Evolutionary conservation across 2,888 invertebrate species (phyloP).

Genomic region (Eristalis arbustorum): DNA sequence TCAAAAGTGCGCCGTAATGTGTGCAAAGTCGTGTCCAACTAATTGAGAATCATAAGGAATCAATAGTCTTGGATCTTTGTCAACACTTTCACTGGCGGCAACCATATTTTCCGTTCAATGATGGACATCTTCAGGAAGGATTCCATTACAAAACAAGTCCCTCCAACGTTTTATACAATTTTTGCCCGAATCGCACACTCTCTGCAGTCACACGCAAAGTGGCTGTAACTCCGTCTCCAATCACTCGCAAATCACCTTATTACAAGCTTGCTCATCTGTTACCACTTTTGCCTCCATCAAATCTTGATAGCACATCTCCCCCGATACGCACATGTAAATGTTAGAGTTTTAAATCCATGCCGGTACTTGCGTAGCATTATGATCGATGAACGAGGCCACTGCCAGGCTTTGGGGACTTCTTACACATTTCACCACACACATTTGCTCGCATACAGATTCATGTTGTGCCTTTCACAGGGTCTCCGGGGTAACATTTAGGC

Average conservation of each 20-base stretch:
- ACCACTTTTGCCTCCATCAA: not conserved
- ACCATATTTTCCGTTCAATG: no score
- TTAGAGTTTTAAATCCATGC: conserved; percentile 9
- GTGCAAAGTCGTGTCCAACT: no score
- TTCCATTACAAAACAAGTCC: no score
- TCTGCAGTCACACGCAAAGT: no score
- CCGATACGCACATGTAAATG: not conserved
- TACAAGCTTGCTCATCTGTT: not conserved
- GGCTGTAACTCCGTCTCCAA: not conserved
- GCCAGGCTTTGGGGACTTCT: conserved; percentile 27
- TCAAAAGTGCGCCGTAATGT: no score
- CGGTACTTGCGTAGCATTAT: conserved; percentile 28
- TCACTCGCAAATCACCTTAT: conserved; percentile 25
- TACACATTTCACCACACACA: conserved; percentile 27
- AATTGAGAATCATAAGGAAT: no score
- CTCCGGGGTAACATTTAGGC: conserved; percentile 40
- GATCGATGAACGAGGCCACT: conserved; percentile 50
- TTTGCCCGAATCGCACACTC: no score
- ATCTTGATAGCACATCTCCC: not conserved
- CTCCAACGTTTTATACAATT: no score
- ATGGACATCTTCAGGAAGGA: no score
- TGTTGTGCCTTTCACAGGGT: conserved; percentile 20
- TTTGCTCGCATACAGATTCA: not conserved
- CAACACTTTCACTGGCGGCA: no score
- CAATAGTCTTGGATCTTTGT: no score